A percentile compares a stretch with the other conserved stretches of the same genome.
phyloP scores from a whole-genome alignment of 2,797 vertebrate genomes.

The Agapornis canus region DNA sequence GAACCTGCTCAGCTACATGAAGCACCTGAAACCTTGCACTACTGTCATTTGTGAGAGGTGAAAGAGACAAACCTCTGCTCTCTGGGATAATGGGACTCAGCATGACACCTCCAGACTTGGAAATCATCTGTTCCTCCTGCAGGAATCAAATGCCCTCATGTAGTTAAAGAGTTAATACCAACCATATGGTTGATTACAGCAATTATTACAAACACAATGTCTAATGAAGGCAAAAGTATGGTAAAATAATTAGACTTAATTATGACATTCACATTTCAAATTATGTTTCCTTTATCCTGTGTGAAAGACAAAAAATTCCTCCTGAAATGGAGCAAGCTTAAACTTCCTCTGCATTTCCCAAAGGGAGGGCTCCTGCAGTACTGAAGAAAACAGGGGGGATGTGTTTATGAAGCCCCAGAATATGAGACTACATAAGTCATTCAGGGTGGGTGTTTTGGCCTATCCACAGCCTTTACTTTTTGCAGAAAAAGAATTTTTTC shows the following conservation, averaged over 20 bases:
- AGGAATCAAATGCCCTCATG: neutral
- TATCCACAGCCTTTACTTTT: neutral
- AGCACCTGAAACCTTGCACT: neutral
- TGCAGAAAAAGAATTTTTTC: neutral
- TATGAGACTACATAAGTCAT: neutral
- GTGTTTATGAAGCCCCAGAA: neutral
- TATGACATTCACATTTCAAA: slow-evolving; percentile 59
- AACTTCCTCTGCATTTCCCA: neutral
- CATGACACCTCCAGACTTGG: neutral
- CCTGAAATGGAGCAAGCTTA: neutral
- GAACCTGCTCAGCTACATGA: neutral
- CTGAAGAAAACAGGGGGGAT: neutral
- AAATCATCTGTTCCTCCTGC: slow-evolving; percentile 1
- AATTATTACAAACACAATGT: slow-evolving; percentile 61
- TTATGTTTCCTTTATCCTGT: slow-evolving; percentile 32
- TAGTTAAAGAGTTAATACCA: slow-evolving; percentile 53
- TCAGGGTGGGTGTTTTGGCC: fast-evolving
- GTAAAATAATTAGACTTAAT: slow-evolving; percentile 69
- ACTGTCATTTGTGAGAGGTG: neutral
- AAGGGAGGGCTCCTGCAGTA: neutral
- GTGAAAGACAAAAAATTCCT: slow-evolving; percentile 29
- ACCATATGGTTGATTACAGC: slow-evolving; percentile 59
- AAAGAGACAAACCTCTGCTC: neutral
- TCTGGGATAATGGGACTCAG: neutral
- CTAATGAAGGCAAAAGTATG: slow-evolving; percentile 63